Evolutionary conservation across 2,797 vertebrate species (phyloP).

Genomic region (Mastacembelus armatus): DNA sequence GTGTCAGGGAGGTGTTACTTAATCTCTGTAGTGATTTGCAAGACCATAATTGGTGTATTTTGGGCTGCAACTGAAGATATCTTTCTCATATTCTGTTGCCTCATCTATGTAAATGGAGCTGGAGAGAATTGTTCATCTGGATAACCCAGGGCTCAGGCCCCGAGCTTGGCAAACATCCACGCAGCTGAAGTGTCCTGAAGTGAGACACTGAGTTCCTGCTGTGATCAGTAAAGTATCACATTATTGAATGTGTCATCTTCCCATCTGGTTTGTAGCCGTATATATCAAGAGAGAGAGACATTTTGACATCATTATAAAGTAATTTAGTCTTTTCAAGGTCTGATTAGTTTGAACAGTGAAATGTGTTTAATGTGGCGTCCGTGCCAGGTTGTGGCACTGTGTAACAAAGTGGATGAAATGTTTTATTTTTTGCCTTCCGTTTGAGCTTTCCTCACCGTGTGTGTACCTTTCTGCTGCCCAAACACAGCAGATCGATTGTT

Average conservation of each 20-base stretch:
- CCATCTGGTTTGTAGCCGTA: conserved; percentile 36
- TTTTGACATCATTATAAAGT: conserved; percentile 6
- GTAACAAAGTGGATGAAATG: background rate
- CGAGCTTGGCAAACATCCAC: conserved; percentile 28
- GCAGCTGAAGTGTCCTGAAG: conserved; percentile 29
- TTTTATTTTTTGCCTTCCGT: background rate
- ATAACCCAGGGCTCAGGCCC: conserved; percentile 18
- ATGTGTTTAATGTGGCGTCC: background rate
- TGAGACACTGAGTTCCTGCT: conserved; percentile 42
- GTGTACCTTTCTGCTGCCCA: conserved; percentile 13
- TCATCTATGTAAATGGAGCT: conserved; percentile 2
- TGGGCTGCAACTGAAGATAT: background rate
- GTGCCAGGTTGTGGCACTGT: background rate
- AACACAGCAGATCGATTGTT: conserved; percentile 47
- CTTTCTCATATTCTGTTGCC: background rate
- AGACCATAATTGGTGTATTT: background rate
- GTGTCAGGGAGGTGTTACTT: background rate
- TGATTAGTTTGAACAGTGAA: background rate
- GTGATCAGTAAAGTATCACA: conserved; percentile 56
- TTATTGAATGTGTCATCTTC: conserved; percentile 37
- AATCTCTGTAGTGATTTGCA: background rate
- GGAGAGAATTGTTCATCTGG: conserved; percentile 5
- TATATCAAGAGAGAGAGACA: conserved; percentile 1
- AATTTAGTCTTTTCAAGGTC: background rate
- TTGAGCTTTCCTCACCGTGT: background rate